Evolutionary conservation across 2,888 invertebrate species (phyloP).

Genomic region (Prosopocoilus inquinatus): DNA sequence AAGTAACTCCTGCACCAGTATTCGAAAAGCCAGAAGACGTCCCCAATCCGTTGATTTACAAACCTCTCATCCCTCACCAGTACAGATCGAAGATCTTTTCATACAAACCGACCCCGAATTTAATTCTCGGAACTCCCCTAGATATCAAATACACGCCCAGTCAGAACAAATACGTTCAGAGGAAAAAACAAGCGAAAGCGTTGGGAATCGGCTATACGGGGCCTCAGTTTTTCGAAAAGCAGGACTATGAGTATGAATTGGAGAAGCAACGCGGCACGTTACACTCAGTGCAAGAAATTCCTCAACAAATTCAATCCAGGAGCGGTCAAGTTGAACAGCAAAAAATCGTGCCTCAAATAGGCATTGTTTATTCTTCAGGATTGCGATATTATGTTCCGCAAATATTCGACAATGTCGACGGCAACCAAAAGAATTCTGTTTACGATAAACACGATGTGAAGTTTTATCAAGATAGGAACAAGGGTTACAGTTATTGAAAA

Average conservation of each 20-base stretch:
- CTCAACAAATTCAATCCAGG: conserved; percentile 4
- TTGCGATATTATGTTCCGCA: conserved; percentile 50
- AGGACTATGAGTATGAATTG: conserved; percentile 41
- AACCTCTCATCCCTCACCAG: conserved; percentile 41
- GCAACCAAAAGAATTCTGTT: conserved; percentile 43
- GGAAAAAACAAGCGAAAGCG: conserved; percentile 37
- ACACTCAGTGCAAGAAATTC: conserved; percentile 8
- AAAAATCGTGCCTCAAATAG: conserved; percentile 46
- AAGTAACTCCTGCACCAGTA: conserved; percentile 44
- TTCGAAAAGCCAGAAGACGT: conserved; percentile 43
- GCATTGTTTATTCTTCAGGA: conserved; percentile 47
- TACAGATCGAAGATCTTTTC: conserved; percentile 41
- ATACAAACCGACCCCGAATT: conserved; percentile 38
- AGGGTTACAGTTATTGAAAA: conserved; percentile 11
- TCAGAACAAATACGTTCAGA: conserved; percentile 37
- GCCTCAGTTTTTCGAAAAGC: conserved; percentile 46
- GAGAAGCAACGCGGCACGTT: conserved; percentile 16
- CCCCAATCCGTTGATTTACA: conserved; percentile 45
- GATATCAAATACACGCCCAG: conserved; percentile 44
- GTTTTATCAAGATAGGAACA: conserved; percentile 25
- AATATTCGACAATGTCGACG: conserved; percentile 35
- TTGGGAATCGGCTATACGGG: conserved; percentile 45
- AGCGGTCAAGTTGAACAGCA: conserved; percentile 5
- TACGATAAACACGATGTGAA: conserved; percentile 44
- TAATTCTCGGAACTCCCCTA: conserved; percentile 45